Evolutionary conservation across 2,797 vertebrate genomes (phyloP), one percentile per base, ranked within the genome.

Genomic region (Botia almorhae): DNA sequence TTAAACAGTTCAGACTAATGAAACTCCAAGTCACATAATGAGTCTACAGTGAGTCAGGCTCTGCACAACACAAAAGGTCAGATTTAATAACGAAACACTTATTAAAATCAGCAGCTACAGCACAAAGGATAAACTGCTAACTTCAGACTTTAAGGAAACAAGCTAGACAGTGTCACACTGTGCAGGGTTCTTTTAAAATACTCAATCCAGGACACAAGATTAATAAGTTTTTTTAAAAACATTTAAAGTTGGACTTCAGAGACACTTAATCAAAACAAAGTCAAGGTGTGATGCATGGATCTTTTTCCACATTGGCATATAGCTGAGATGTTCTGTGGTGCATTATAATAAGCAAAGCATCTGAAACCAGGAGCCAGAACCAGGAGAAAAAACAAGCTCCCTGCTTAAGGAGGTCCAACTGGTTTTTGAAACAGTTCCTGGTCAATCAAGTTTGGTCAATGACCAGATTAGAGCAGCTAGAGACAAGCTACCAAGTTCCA

Each of bases 51-150:
- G 23, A 46, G 21, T 56, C 13, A 16, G 7, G 50, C 46, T 69
- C 19, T 61, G 76, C 69, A 29, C 6, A 26, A 43, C 7, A 55
- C 48, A 68, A 78, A 78, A 68, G 19, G 43, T 78, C 69, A 74
- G 64, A 19, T 73, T 58, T 43, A 82, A 51, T 82, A 83, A 83
- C 70, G 56, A 70, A 79, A 83, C 76, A 74, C 76, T 63, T 69
- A 48, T 16, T 51, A 14, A 29, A 68, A 21, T 58, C 48, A 72
- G 16, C 39, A 14, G 73, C 23, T 50, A 26, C 23, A 60, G 13
- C 43, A 71, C 4, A 74, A 21, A 17, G 74, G 77, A 48, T 8
- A 72, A 64, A 56, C 36, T 13, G 33, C 16, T 39, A 39, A 55
- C 39, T 46, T 58, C 70, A 71, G 7, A n/a, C 21, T 8, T 7